Percentiles rank a stretch among this genome's conserved stretches.
Conservation (phyloP, 2,113 vertebrate species). For the Bos indicus region DNA sequence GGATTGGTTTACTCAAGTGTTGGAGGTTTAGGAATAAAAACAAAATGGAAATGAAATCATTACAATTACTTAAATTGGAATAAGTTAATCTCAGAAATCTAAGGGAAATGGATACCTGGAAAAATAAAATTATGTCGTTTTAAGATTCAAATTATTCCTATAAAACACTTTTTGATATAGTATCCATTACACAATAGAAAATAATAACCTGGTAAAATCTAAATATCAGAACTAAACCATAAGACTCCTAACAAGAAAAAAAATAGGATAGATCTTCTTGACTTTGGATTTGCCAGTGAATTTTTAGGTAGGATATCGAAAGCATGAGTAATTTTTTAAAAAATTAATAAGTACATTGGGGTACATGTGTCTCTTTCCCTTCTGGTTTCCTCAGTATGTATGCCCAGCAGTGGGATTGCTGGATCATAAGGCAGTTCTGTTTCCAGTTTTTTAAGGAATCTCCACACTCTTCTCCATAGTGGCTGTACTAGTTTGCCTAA, state of each 20-base stretch:
- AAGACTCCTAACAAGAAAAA: background rate
- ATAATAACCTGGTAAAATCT: background rate
- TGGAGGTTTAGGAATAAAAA: background rate
- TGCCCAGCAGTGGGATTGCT: too few relatives aligned
- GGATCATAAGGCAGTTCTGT: too few relatives aligned
- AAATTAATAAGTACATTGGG: background rate
- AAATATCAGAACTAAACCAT: background rate
- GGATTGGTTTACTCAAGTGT: background rate
- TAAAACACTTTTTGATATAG: background rate
- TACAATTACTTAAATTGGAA: background rate
- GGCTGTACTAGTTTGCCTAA: too few relatives aligned
- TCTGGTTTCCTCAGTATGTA: too few relatives aligned
- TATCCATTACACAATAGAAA: background rate
- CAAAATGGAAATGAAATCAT: background rate
- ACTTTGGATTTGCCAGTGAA: background rate
- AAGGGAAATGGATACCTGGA: background rate
- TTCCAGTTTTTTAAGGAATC: too few relatives aligned
- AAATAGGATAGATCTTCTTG: background rate
- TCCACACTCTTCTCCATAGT: too few relatives aligned
- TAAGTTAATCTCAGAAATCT: background rate
- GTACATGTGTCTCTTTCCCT: too few relatives aligned
- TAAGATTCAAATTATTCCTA: background rate
- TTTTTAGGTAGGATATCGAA: background rate
- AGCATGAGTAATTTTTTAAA: background rate
- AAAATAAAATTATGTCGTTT: background rate